Evolutionary conservation across 2,888 invertebrate species (phyloP), one percentile per base, ranked within the genome.

Genomic region (Drosophila dives): DNA sequence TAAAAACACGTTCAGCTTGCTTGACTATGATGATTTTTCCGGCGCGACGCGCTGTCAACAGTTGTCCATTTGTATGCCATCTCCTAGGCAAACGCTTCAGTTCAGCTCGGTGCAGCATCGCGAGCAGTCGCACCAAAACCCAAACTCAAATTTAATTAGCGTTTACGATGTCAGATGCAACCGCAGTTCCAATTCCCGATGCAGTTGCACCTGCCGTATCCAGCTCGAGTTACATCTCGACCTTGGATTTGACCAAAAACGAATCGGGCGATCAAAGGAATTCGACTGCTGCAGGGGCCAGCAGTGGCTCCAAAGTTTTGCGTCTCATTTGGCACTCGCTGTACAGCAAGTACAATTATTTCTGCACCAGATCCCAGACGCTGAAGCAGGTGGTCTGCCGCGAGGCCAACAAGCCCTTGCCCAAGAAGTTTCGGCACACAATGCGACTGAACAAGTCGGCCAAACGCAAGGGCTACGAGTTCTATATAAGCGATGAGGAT

Each of bases 371-470:
- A 33, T 89, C 86, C 1, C 73, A 89, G 53, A 88, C 68, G 2
- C 62, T 86, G 3, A 86, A 79, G 60, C 82, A 79, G 71, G 54
- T 89, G 63, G 81, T 91, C 50, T 81, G 77, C 65, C 90, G 87
- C 10, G 90, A 91, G 75, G 82, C 86, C 38, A 91, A 91, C 63
- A 91, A 91, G 34, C 91, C 92, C 2, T 49, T 92, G 76, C 87
- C 89, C 54, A 91, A 91, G 72, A 91, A 91, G 68, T 81, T 92
- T 56, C 87, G 91, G 0, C 85, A 87, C 60, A 83, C 91, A 5
- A 72, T 91, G 81, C 86, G 90, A 17, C 77, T 91, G 59, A 91
- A 92, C 64, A 92, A 92, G 71, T 91, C 91, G 45, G 91, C 91
- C 0, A 91, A 91, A 70, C 84, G 86, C 34, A 91, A 91, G 75